Conservation (phyloP, 1,140 invertebrate genomes). For the Cecropterus lyciades region DNA sequence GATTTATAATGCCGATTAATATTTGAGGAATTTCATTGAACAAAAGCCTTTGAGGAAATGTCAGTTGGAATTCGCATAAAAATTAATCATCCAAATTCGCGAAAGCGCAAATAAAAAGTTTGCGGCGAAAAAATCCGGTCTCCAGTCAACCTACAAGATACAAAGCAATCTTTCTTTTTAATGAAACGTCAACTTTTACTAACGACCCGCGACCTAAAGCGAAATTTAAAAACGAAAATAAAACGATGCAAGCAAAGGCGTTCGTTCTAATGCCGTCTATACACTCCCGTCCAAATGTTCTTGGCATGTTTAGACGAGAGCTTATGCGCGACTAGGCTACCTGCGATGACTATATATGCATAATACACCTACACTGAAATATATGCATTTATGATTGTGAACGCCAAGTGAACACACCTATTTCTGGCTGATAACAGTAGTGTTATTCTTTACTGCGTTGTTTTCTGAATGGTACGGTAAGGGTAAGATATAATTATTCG, state of each 20-base stretch:
- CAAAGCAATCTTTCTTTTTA: slow-evolving; percentile 46
- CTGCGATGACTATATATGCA: too few relatives aligned
- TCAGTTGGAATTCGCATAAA: background rate
- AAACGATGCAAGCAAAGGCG: slow-evolving; percentile 4
- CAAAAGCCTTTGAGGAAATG: background rate
- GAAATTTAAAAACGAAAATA: slow-evolving; percentile 13
- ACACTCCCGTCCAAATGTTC: too few relatives aligned
- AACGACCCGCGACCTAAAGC: slow-evolving; percentile 38
- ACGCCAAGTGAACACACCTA: too few relatives aligned
- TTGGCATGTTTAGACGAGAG: too few relatives aligned
- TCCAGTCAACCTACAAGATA: slow-evolving; percentile 39
- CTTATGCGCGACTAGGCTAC: too few relatives aligned
- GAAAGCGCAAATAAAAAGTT: slow-evolving; percentile 40
- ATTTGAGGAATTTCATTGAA: background rate
- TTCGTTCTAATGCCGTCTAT: background rate
- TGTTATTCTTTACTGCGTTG: too few relatives aligned
- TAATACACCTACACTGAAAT: too few relatives aligned
- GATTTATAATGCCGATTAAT: too few relatives aligned
- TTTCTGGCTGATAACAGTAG: too few relatives aligned
- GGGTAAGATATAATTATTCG: too few relatives aligned
- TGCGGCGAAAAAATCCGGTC: slow-evolving; percentile 35
- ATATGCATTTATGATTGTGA: too few relatives aligned
- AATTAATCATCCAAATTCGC: slow-evolving; percentile 16
- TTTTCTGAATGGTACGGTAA: too few relatives aligned
- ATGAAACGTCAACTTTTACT: slow-evolving; percentile 44